Percentiles rank a stretch among this genome's conserved stretches.
These are phyloP conservation scores for Hyles vespertilio DNA, from an alignment of 1,140 invertebrate species.

Conservation along the genomic window DNA sequence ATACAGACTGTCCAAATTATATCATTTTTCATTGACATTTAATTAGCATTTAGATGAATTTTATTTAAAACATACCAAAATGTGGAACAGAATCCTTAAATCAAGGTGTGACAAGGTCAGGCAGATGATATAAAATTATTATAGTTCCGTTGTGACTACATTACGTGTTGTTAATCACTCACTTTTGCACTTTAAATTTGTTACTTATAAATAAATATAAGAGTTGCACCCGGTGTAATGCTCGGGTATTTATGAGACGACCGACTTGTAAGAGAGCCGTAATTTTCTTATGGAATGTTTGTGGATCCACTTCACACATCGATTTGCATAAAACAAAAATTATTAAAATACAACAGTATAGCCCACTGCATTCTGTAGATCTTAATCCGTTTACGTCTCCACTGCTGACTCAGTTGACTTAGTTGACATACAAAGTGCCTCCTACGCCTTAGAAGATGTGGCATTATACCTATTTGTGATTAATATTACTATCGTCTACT, in stretches of 20 bases:
- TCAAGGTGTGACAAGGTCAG: slow-evolving; percentile 61
- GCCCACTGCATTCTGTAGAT: slow-evolving; percentile 35
- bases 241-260: slow-evolving; percentile 36
- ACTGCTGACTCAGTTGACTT: slow-evolving; percentile 16
- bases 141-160: slow-evolving; percentile 26
- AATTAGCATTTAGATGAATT: slow-evolving; percentile 70
- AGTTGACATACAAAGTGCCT: slow-evolving; percentile 32
- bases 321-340: slow-evolving; percentile 53
- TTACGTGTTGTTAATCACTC: slow-evolving; percentile 30
- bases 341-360: slow-evolving; percentile 39
- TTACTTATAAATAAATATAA: slow-evolving; percentile 15
- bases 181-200: slow-evolving; percentile 29
- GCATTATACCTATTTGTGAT: slow-evolving; percentile 10
- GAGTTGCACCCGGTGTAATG: slow-evolving; percentile 11
- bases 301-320: slow-evolving; percentile 35
- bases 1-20: slow-evolving; percentile 52
- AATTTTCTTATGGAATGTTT: slow-evolving; percentile 46
- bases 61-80: slow-evolving; percentile 61
- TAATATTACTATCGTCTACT: slow-evolving; percentile 1
- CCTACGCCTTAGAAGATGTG: slow-evolving; percentile 10
- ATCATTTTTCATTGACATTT: slow-evolving; percentile 59
- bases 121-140: slow-evolving; percentile 40
- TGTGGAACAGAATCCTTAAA: slow-evolving; percentile 60
- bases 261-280: slow-evolving; percentile 40
- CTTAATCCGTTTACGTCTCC: slow-evolving; percentile 36